These are phyloP conservation scores for Microhierax caerulescens DNA, from an alignment of 2,797 vertebrate species.

Conservation along the genomic window DNA sequence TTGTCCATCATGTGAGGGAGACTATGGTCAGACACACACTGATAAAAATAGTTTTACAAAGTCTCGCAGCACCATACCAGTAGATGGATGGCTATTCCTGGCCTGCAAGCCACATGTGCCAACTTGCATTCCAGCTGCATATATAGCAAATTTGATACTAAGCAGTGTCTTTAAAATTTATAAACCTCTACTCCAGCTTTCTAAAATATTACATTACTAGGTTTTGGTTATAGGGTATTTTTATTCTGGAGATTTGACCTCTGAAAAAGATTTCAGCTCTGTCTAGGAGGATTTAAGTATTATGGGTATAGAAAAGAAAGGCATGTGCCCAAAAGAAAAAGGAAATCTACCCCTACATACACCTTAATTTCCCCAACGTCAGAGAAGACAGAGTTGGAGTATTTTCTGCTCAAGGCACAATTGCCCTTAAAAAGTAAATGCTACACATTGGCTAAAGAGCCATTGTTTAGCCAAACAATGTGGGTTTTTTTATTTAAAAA, in stretches of 20 bases:
- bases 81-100: not conserved
- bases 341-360: not conserved
- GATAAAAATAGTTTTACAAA: not conserved
- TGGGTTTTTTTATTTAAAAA: not conserved
- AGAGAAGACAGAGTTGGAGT: not conserved
- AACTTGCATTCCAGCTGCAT: not conserved
- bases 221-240: not conserved
- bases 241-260: not conserved
- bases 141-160: not conserved
- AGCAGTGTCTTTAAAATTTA: not conserved
- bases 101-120: not conserved
- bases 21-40: not conserved
- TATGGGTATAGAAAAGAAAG: not conserved
- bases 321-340: not conserved
- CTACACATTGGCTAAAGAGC: not conserved
- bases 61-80: not conserved
- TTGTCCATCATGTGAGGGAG: not conserved
- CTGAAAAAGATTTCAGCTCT: not conserved
- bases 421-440: not conserved
- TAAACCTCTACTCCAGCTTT: not conserved
- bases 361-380: not conserved
- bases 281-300: not conserved
- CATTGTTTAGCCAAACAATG: not conserved
- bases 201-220: not conserved
- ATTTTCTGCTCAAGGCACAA: not conserved